Evolutionary conservation across 2,888 invertebrate species (phyloP), one percentile per base, ranked within the genome.

Genomic region (Pteria penguin): DNA sequence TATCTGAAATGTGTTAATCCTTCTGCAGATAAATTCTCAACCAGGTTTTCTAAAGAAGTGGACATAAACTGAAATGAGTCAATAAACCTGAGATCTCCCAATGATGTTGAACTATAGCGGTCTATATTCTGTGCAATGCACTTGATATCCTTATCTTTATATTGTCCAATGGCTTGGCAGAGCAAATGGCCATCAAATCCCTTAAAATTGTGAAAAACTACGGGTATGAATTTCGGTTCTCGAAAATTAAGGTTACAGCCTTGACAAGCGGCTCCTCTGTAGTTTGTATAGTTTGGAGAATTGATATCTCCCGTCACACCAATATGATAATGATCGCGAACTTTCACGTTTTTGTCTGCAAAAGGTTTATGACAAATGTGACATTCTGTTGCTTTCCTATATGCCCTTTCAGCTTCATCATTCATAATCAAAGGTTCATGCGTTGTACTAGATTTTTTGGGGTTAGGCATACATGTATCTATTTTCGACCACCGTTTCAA

Each of bases 41-140:
- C 63, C 32, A 79, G 27, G 14, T 55, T 67, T 76, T 79, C 76
- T 52, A 76, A 57, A 31, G 71, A 55, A 27, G 52, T 58, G 4
- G 66, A 63, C 45, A 79, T 68, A 36, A 80, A 80, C 29, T 72
- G 73, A 55, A 67, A 71, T 24, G 73, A 76, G 33, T 80, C 80
- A 8, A 80, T 54, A 76, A 80, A 80, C 22, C 78, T 33, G 2
- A 80, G 66, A 27, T 62, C 60, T 8, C 72, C 76, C 2, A 80
- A 33, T 11, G 78, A 74, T 69, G 78, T 75, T 31, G 71, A 67
- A 14, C 78, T 52, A 62, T 78, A 80, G 14, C 68, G 45, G 45
- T 78, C 75, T 57, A 67, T 67, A 54, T 72, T 78, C 27, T 80
- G 70, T 26, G 74, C 45, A 29, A 84, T 82, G 29, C 83, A 79